A percentile compares a stretch with the other conserved stretches of the same genome.
Conservation (phyloP, 2,888 invertebrate genomes). For the Phania funesta region DNA sequence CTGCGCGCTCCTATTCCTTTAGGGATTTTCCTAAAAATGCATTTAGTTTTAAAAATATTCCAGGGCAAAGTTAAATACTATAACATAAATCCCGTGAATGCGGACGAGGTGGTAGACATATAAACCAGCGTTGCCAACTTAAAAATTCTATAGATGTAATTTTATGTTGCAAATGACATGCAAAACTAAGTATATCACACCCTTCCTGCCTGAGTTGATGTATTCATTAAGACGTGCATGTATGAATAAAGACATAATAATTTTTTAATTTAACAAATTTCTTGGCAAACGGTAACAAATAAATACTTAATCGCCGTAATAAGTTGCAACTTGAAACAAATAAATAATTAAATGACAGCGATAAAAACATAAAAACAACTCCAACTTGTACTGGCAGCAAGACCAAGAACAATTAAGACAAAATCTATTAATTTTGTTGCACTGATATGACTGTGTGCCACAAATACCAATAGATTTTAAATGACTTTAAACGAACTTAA, state of each 20-base stretch:
- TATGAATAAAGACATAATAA: not conserved
- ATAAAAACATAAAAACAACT: slow-evolving; percentile 13
- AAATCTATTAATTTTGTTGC: slow-evolving; percentile 31
- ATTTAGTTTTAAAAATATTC: no score
- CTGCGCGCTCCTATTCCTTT: no score
- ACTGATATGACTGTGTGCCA: slow-evolving; percentile 8
- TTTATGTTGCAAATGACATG: not conserved
- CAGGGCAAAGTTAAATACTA: no score
- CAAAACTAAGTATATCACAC: no score
- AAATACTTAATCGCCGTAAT: slow-evolving; percentile 54
- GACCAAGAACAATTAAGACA: slow-evolving; percentile 32
- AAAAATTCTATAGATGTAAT: no score
- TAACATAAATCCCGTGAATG: no score
- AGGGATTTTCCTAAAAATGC: no score
- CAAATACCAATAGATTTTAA: slow-evolving; percentile 1
- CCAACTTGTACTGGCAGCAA: not conserved
- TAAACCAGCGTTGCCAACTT: no score
- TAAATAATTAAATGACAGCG: slow-evolving; percentile 43
- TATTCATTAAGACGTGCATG: not conserved
- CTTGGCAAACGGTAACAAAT: slow-evolving; percentile 53
- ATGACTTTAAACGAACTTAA: slow-evolving; percentile 28
- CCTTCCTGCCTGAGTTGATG: not conserved
- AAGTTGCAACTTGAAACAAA: slow-evolving; percentile 42
- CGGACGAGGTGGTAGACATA: no score
- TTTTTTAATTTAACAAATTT: slow-evolving; percentile 3